Percentiles rank a stretch among this genome's conserved stretches.
phyloP scores from a whole-genome alignment of 1,140 invertebrate species.

The Yoshiicerus persimilis region DNA sequence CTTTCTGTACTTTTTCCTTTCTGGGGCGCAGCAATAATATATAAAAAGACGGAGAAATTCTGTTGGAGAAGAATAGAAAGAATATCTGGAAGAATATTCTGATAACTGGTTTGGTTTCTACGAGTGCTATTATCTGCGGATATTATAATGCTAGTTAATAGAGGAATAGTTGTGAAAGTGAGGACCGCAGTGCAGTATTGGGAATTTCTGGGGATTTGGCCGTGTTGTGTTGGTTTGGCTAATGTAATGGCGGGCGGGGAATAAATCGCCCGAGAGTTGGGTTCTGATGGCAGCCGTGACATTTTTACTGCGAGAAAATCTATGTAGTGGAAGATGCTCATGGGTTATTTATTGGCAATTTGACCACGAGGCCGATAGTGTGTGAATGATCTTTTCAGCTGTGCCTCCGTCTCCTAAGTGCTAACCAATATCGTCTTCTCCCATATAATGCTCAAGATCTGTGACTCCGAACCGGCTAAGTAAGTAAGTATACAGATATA shows the following conservation, averaged over 20 bases:
- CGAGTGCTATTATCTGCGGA: not conserved
- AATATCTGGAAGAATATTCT: not conserved
- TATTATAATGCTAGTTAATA: not conserved
- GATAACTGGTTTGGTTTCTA: not conserved
- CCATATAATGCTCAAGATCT: not conserved
- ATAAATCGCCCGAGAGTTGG: slow-evolving; percentile 19
- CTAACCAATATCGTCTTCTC: not conserved
- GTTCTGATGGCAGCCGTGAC: slow-evolving; percentile 9
- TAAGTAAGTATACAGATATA: not conserved
- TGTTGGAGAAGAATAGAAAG: not conserved
- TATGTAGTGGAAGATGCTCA: slow-evolving; percentile 26
- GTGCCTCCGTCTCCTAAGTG: not conserved
- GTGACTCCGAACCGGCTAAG: too few species aligned
- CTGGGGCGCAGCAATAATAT: too few species aligned
- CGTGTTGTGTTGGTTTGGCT: not conserved
- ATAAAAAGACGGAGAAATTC: not conserved
- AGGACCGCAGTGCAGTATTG: not conserved
- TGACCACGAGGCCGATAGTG: slow-evolving; percentile 28
- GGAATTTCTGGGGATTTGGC: too few species aligned
- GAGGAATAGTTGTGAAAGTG: too few species aligned
- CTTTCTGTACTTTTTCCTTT: too few species aligned
- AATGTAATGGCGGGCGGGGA: not conserved
- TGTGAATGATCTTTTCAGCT: slow-evolving; percentile 27
- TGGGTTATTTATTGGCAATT: slow-evolving; percentile 30
- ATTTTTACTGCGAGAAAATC: slow-evolving; percentile 29